Conservation (phyloP, 1,140 invertebrate genomes). For the Dreissena polymorpha region DNA sequence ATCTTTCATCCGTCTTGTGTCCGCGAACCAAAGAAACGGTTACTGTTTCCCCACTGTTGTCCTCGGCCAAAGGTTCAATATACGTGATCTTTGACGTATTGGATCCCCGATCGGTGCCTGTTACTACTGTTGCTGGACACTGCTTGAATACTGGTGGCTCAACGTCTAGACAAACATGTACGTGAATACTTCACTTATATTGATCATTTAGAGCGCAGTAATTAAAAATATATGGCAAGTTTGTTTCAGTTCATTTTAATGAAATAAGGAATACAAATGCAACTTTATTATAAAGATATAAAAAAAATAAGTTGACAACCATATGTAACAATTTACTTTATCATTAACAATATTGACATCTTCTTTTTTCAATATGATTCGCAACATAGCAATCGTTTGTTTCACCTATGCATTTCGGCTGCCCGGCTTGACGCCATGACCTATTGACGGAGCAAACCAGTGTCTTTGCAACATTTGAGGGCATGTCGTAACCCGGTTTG, state of each 20-base stretch:
- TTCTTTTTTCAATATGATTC: too few species aligned
- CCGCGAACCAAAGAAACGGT: neutral
- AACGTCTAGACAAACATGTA: constrained; percentile 8
- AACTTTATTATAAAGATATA: neutral
- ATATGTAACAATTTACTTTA: too few species aligned
- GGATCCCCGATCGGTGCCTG: constrained; percentile 8
- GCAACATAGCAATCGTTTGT: neutral
- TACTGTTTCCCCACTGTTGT: constrained; percentile 22
- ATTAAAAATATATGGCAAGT: neutral
- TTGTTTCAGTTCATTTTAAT: neutral
- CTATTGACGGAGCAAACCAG: constrained; percentile 17
- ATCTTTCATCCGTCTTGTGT: neutral
- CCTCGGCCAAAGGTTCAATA: neutral
- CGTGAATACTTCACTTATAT: neutral
- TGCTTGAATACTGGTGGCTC: constrained; percentile 28
- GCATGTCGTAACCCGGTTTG: constrained; percentile 27
- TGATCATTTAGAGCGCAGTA: neutral
- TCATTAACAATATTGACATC: neutral
- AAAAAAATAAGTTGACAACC: neutral
- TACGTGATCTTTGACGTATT: constrained; percentile 13
- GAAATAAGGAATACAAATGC: neutral
- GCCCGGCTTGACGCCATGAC: constrained; percentile 4
- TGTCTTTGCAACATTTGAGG: constrained; percentile 17
- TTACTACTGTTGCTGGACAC: constrained; percentile 7
- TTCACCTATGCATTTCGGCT: constrained; percentile 32